phyloP scores from a whole-genome alignment of 2,113 vertebrate species.

The Carassius gibelio region DNA sequence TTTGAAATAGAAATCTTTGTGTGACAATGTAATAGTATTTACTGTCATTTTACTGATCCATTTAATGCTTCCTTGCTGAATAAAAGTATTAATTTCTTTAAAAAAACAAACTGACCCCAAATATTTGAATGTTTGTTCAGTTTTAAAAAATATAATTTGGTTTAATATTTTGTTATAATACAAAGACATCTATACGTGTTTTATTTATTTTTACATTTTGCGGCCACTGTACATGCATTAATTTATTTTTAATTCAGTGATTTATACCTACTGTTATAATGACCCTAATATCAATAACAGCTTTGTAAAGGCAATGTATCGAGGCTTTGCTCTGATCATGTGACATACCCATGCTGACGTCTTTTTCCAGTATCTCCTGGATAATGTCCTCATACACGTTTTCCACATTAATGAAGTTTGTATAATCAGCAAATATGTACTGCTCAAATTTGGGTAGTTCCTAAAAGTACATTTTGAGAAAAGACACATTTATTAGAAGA shows the following conservation, averaged over 20 bases:
- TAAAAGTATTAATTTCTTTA: not conserved
- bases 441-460: slow-evolving; percentile 84
- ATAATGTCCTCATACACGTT: slow-evolving; percentile 90
- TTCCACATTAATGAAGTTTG: slow-evolving; percentile 85
- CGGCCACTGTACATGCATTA: too few relatives aligned
- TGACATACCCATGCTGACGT: slow-evolving; percentile 83
- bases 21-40: not conserved
- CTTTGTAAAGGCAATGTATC: not conserved
- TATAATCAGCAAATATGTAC: slow-evolving; percentile 82
- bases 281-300: not conserved
- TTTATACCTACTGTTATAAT: too few relatives aligned
- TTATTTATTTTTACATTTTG: too few relatives aligned
- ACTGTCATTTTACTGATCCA: too few relatives aligned
- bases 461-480: slow-evolving; percentile 65
- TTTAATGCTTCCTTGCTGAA: too few relatives aligned
- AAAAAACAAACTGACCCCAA: not conserved
- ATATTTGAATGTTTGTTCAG: not conserved
- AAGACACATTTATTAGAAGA: not conserved
- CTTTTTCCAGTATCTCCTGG: slow-evolving; percentile 80
- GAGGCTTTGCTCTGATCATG: not conserved
- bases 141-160: too few relatives aligned
- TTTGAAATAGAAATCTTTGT: not conserved
- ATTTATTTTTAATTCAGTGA: too few relatives aligned
- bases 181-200: too few relatives aligned
- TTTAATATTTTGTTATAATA: too few relatives aligned